phyloP scores from a whole-genome alignment of 2,797 vertebrate genomes.

The Erpetoichthys calabaricus region DNA sequence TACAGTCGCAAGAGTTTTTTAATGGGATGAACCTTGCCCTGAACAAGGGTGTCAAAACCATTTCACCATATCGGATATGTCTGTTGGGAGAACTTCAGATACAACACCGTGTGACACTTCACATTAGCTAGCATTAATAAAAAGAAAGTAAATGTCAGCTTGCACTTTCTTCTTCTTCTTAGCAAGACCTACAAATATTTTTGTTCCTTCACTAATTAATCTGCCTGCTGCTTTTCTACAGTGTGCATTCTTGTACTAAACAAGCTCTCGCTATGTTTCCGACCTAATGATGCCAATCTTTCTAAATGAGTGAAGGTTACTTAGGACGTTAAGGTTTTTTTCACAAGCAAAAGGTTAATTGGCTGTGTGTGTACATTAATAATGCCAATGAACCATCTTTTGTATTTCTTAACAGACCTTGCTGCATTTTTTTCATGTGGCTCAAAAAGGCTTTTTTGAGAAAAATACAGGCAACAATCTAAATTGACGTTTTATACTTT shows the following conservation, averaged over 20 bases:
- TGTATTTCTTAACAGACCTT: not conserved
- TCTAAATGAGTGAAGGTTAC: constrained; percentile 10
- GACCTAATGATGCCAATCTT: constrained; percentile 8
- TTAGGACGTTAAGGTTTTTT: constrained; percentile 7
- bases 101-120: too few relatives aligned
- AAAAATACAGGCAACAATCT: too few relatives aligned
- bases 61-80: too few relatives aligned
- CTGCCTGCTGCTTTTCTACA: not conserved
- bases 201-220: not conserved
- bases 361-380: not conserved
- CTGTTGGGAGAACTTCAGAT: too few relatives aligned
- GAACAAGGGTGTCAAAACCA: too few relatives aligned
- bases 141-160: too few relatives aligned
- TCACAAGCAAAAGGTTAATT: constrained; percentile 1
- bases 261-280: not conserved
- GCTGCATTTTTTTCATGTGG: not conserved
- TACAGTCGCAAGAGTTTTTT: too few relatives aligned
- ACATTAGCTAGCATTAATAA: too few relatives aligned
- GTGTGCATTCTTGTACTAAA: constrained; percentile 1
- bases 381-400: not conserved
- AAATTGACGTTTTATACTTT: too few relatives aligned
- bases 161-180: too few relatives aligned
- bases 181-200: too few relatives aligned
- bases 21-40: too few relatives aligned
- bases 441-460: not conserved